Evolutionary conservation across 2,888 invertebrate genomes (phyloP).

Genomic region (Pheosia gnoma): DNA sequence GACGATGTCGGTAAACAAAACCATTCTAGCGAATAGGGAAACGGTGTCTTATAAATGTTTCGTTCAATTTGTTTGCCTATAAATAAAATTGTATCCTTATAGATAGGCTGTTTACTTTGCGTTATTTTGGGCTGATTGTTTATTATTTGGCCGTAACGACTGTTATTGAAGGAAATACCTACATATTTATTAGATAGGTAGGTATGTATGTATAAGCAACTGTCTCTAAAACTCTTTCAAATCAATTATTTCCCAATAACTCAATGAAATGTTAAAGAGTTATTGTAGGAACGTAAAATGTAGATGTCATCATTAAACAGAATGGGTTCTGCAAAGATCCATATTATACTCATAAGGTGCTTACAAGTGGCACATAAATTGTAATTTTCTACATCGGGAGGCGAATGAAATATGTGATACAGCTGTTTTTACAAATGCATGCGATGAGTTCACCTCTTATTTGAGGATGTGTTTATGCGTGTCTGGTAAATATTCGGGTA

Average conservation of each 20-base stretch:
- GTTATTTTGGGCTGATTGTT: not conserved
- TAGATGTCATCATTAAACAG: too few relatives aligned
- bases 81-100: too few relatives aligned
- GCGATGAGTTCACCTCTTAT: slow-evolving; percentile 39
- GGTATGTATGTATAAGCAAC: too few relatives aligned
- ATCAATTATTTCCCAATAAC: too few relatives aligned
- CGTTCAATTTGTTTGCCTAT: not conserved
- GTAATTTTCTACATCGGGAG: slow-evolving; percentile 51
- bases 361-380: slow-evolving; percentile 44
- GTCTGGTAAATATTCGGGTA: too few relatives aligned
- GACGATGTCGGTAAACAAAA: slow-evolving; percentile 12
- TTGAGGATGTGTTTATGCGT: not conserved
- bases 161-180: too few relatives aligned
- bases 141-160: not conserved
- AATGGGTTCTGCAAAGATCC: too few relatives aligned
- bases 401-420: slow-evolving; percentile 31
- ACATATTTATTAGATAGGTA: too few relatives aligned
- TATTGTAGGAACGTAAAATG: too few relatives aligned
- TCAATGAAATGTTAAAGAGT: too few relatives aligned
- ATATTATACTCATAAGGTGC: slow-evolving; percentile 17
- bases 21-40: slow-evolving; percentile 9
- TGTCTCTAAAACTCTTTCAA: too few relatives aligned
- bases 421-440: slow-evolving; percentile 39
- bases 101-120: not conserved
- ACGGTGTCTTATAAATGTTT: slow-evolving; percentile 3